Conservation (phyloP, 2,888 invertebrate species). For the Hypena proboscidalis region DNA sequence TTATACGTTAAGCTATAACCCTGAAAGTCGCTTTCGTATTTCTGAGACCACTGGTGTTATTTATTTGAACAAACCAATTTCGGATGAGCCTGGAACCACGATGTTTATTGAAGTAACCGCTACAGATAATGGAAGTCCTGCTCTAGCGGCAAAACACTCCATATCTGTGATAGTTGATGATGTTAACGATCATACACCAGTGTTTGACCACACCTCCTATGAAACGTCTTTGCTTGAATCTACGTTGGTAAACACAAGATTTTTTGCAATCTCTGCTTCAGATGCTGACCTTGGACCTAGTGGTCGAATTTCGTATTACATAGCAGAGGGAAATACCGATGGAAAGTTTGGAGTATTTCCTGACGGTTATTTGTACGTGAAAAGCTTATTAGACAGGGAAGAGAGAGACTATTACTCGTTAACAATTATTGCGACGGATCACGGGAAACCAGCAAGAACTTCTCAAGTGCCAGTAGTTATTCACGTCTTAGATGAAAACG, state of each 20-base stretch:
- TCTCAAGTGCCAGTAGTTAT: slow-evolving; percentile 96
- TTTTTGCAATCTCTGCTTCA: slow-evolving; percentile 95
- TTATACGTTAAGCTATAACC: slow-evolving; percentile 92
- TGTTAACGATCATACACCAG: slow-evolving; percentile 98
- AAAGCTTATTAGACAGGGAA: slow-evolving; percentile 94
- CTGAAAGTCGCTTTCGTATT: slow-evolving; percentile 93
- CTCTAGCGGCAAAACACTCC: slow-evolving; percentile 90
- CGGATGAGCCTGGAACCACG: slow-evolving; percentile 89
- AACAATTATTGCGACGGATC: slow-evolving; percentile 93
- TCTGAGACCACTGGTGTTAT: slow-evolving; percentile 95
- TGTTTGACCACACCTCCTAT: slow-evolving; percentile 96
- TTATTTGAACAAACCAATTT: slow-evolving; percentile 92
- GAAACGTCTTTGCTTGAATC: slow-evolving; percentile 96
- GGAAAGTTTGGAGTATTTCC: slow-evolving; percentile 97
- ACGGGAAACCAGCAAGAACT: slow-evolving; percentile 90
- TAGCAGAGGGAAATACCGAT: slow-evolving; percentile 94
- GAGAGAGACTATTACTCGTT: slow-evolving; percentile 96
- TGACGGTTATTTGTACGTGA: slow-evolving; percentile 96
- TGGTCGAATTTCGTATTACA: slow-evolving; percentile 92
- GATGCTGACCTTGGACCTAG: slow-evolving; percentile 95
- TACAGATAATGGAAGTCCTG: slow-evolving; percentile 92
- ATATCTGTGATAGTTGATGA: slow-evolving; percentile 91
- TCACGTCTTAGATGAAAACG: slow-evolving; percentile 98
- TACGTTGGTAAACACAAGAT: slow-evolving; percentile 95
- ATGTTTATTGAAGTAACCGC: slow-evolving; percentile 92